Conservation (phyloP, 2,888 invertebrate species). For the Xanthostigma xanthostigma region DNA sequence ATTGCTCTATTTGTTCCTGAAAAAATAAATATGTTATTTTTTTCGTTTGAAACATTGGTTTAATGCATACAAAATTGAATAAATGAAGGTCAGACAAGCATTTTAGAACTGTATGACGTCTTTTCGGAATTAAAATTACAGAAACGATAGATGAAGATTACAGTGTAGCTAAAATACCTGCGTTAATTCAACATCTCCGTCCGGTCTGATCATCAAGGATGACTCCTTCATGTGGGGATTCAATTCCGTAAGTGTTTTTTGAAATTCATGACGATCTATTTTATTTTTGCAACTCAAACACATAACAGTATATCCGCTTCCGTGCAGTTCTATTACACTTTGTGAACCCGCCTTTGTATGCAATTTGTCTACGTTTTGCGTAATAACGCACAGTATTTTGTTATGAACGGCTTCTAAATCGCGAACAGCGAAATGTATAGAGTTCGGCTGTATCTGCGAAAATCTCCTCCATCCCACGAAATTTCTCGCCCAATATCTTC, state of each 20-base stretch:
- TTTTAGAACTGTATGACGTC: too few relatives aligned
- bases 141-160: too few relatives aligned
- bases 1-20: conserved; percentile 53
- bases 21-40: conserved; percentile 18
- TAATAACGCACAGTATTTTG: conserved; percentile 58
- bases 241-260: conserved; percentile 43
- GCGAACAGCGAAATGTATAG: conserved; percentile 54
- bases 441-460: conserved; percentile 64
- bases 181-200: conserved; percentile 86
- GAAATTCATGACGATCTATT: conserved; percentile 55
- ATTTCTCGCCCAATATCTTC: conserved; percentile 92
- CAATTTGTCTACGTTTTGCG: conserved; percentile 92
- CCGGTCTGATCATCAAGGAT: conserved; percentile 57
- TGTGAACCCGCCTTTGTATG: conserved; percentile 81
- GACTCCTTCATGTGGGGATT: conserved; percentile 50
- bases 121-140: too few relatives aligned
- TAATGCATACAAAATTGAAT: too few relatives aligned
- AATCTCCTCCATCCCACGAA: conserved; percentile 86
- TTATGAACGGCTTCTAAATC: conserved; percentile 47
- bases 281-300: conserved; percentile 58
- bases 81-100: too few relatives aligned
- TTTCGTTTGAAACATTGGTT: too few relatives aligned
- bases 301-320: conserved; percentile 63
- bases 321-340: conserved; percentile 80
- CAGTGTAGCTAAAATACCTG: conserved; percentile 28